A percentile compares a stretch with the other conserved stretches of the same genome.
Evolutionary conservation across 2,797 vertebrate genomes (phyloP).

Genomic region (Acanthurus leucopareius): DNA sequence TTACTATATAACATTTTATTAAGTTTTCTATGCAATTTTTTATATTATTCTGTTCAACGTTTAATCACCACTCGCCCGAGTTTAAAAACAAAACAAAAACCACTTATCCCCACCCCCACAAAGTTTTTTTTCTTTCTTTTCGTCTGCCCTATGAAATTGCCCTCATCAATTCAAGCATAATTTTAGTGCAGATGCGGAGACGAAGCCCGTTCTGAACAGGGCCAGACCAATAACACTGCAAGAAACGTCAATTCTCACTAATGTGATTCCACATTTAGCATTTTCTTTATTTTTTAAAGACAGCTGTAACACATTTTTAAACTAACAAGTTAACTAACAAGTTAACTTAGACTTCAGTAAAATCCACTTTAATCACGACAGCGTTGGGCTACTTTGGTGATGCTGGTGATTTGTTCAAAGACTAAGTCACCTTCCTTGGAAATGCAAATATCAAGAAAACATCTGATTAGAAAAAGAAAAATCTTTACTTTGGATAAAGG

Average conservation of each 20-base stretch:
- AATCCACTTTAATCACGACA: background rate
- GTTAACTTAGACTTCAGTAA: background rate
- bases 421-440: background rate
- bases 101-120: constrained; percentile 70
- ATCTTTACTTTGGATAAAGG: background rate
- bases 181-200: constrained; percentile 84
- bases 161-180: constrained; percentile 90
- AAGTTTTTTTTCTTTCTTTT: constrained; percentile 22
- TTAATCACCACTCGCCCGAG: background rate
- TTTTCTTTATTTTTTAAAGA: background rate
- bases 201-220: constrained; percentile 81
- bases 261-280: background rate
- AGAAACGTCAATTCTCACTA: constrained; percentile 4
- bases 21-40: too few relatives aligned
- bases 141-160: constrained; percentile 84
- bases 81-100: constrained; percentile 15
- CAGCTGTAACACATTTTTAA: background rate
- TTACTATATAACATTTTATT: background rate
- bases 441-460: background rate
- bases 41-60: background rate
- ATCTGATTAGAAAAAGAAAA: background rate
- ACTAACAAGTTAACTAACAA: background rate
- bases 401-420: background rate
- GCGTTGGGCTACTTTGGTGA: background rate
- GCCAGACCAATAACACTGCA: constrained; percentile 73